phyloP scores from a whole-genome alignment of 2,797 vertebrate genomes.

The Clarias platycephalus region DNA sequence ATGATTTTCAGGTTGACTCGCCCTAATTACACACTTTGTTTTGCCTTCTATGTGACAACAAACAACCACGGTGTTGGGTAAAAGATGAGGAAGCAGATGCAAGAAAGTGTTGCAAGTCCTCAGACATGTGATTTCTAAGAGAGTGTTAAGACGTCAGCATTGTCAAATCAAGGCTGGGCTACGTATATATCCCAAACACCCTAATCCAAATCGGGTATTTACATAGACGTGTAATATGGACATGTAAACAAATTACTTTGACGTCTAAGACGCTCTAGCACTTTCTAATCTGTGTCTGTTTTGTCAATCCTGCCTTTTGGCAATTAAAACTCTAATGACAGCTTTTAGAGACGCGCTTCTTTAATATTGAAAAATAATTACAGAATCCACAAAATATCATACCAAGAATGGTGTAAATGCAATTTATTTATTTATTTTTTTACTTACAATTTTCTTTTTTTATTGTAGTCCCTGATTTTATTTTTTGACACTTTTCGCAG shows the following conservation, averaged over 20 bases:
- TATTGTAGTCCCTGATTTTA: background rate
- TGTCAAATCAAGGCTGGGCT: too few relatives aligned
- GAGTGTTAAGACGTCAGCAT: background rate
- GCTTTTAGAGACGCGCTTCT: background rate
- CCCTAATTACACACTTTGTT: background rate
- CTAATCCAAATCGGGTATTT: background rate
- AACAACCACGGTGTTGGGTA: background rate
- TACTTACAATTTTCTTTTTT: background rate
- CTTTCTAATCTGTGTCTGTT: background rate
- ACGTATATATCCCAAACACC: background rate
- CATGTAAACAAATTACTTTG: background rate
- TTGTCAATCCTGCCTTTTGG: background rate
- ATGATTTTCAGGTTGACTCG: background rate
- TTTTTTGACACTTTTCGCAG: background rate
- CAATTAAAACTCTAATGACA: background rate
- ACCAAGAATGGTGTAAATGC: background rate
- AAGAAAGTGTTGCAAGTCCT: background rate
- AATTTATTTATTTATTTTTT: background rate
- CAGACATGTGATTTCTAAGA: background rate
- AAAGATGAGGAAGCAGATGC: conserved; percentile 2
- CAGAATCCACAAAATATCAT: background rate
- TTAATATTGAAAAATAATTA: background rate
- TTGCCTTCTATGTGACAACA: background rate
- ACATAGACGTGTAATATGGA: background rate
- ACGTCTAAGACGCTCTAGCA: too few relatives aligned